Base-by-base conservation (phyloP, 2,797 vertebrate species). In the Pachyuromys duprasi region DNA sequence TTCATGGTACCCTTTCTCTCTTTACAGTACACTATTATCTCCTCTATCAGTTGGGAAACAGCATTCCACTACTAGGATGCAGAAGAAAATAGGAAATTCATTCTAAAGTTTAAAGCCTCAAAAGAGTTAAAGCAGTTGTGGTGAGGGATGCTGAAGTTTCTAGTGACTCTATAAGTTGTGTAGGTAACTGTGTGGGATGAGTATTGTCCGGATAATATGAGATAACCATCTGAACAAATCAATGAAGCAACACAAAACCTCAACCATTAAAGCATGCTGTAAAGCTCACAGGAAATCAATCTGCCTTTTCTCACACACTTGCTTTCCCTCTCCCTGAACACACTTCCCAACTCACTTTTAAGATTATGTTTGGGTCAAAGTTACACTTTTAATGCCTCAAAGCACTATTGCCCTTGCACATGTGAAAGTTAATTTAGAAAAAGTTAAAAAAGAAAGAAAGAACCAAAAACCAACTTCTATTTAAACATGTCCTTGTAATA, bases 201-300 rank as follows among this genome's bases (percentile, higher is more conserved):
- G 60, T 81, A 82, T 83, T 8, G 2, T 88, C 90, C 90, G 31
- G 57, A 55, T 96, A 94, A 49, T 28, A 24, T 2, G 45, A 97
- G 94, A 98, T 96, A 97, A 96, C 69, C 95, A 97, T 96, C 98
- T 97, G 70, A 0, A 97, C 8, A 67, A 1, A 97, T 98, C 98
- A 97, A 98, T 97, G 97, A 80, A 96, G 90, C 78, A 95, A 96
- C 97, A 97, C 45, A 95, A 98, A 98, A 93, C 94, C 5, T 22
- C 81, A 95, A 92, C 28, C 93, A 82, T 96, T 97, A 96, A 97
- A 98, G 96, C 78, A 95, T 97, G 97, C 20, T 96, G 95, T 69
- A 97, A 76, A 89, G 89, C 95, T 86, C 60, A 8, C 92, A 95
- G 97, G 96, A 97, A 96, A 98, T 97, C 86, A 95, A 90, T 97